Evolutionary conservation across 2,797 vertebrate species (phyloP).

Genomic region (Oreonectes daqikongensis): DNA sequence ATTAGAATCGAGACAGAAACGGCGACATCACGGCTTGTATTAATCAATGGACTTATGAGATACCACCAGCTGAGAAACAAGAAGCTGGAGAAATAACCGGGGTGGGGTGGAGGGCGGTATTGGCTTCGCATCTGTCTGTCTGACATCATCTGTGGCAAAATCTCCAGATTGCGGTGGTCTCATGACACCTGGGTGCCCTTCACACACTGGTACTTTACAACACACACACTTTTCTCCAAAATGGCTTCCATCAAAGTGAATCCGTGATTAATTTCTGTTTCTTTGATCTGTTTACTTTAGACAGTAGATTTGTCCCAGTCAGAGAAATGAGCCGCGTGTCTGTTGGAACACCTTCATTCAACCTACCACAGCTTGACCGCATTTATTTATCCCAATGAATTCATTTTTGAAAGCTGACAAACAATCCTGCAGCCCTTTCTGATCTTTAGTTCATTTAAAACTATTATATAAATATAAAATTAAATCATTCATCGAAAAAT

Average conservation of each 20-base stretch:
- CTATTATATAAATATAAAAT: not conserved
- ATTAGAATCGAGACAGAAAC: not conserved
- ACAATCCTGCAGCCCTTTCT: not conserved
- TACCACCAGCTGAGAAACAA: slow-evolving; percentile 16
- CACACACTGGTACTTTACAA: slow-evolving; percentile 9
- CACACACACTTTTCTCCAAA: not conserved
- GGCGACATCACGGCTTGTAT: slow-evolving; percentile 15
- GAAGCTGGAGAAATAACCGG: not conserved
- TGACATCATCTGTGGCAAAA: slow-evolving; percentile 35
- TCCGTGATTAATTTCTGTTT: slow-evolving; percentile 6
- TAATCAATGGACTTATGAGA: slow-evolving; percentile 40
- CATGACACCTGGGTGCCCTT: slow-evolving; percentile 32
- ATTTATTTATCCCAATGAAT: not conserved
- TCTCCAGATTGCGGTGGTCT: slow-evolving; percentile 40
- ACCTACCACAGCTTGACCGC: not conserved
- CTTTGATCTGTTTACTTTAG: slow-evolving; percentile 22
- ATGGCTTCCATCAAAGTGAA: not conserved
- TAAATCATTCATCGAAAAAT: not conserved
- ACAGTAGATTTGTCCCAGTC: not conserved
- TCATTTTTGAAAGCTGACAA: not conserved
- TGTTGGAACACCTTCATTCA: not conserved
- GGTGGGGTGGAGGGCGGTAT: not conserved
- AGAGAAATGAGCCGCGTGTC: not conserved
- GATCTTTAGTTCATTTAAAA: not conserved
- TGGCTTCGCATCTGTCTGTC: slow-evolving; percentile 43